Evolutionary conservation across 1,140 invertebrate species (phyloP).

Genomic region (Telenomus remus): DNA sequence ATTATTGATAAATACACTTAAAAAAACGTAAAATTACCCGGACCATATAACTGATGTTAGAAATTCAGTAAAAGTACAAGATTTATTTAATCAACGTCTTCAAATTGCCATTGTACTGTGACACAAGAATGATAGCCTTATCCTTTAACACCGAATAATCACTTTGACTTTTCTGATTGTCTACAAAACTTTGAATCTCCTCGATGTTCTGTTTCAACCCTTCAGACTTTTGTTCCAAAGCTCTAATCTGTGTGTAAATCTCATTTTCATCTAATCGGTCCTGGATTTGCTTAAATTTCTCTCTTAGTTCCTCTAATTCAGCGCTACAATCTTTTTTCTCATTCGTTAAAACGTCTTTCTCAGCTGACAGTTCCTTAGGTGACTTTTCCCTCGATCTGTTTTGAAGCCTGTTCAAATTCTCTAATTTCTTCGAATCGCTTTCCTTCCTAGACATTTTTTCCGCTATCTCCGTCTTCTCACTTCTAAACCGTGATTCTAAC

Average conservation of each 20-base stretch:
- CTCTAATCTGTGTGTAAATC: conserved; percentile 66
- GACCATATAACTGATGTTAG: too few relatives aligned
- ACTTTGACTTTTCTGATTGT: conserved; percentile 50
- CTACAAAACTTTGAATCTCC: conserved; percentile 56
- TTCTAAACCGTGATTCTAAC: conserved; percentile 64
- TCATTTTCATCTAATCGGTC: conserved; percentile 64
- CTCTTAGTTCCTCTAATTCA: conserved; percentile 55
- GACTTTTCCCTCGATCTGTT: conserved; percentile 54
- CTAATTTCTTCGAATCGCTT: conserved; percentile 55
- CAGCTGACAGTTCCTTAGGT: conserved; percentile 54
- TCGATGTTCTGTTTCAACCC: conserved; percentile 62
- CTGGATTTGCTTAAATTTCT: conserved; percentile 64
- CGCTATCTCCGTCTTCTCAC: conserved; percentile 60
- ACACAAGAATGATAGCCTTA: conserved; percentile 24
- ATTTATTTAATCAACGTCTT: neutral
- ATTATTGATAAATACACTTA: too few relatives aligned
- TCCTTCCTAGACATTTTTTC: conserved; percentile 58
- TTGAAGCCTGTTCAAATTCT: conserved; percentile 61
- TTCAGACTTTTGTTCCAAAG: conserved; percentile 65
- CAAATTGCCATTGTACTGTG: conserved; percentile 37
- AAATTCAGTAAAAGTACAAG: too few relatives aligned
- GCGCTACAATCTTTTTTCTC: conserved; percentile 48
- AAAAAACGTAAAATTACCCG: too few relatives aligned
- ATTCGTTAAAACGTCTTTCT: conserved; percentile 59
- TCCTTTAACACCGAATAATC: conserved; percentile 55